Evolutionary conservation across 1,140 invertebrate genomes (phyloP).

Genomic region (Drosophila ohnishii): DNA sequence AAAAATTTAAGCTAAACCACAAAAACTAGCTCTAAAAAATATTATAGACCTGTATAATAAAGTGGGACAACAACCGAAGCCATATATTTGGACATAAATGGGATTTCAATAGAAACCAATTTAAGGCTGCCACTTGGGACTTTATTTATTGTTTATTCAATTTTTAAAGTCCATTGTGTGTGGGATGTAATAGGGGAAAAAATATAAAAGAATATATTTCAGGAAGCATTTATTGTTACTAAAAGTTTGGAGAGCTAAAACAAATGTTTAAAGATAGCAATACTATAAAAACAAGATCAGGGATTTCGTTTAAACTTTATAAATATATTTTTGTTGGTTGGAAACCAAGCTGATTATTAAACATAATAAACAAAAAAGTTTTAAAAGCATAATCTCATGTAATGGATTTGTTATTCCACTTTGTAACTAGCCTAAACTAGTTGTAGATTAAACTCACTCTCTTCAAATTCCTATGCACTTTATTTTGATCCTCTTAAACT

Average conservation of each 20-base stretch:
- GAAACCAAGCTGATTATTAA: neutral
- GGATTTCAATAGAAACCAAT: conserved; percentile 15
- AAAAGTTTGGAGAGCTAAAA: too few relatives aligned
- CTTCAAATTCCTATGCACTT: neutral
- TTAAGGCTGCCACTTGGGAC: conserved; percentile 4
- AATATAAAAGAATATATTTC: neutral
- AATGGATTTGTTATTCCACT: too few relatives aligned
- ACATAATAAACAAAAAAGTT: neutral
- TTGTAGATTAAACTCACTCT: neutral
- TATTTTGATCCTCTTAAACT: conserved; percentile 7
- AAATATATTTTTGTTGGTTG: neutral
- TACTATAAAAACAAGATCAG: neutral
- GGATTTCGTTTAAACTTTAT: too few relatives aligned
- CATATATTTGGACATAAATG: conserved; percentile 5
- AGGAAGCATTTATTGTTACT: neutral
- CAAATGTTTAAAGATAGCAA: too few relatives aligned
- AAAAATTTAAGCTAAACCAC: conserved; percentile 17
- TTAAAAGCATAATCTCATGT: neutral
- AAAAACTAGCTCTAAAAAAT: conserved; percentile 24
- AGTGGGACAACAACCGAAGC: neutral
- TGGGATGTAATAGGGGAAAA: neutral
- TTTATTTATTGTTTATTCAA: conserved; percentile 23
- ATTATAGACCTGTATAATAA: conserved; percentile 8
- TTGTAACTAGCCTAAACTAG: neutral
- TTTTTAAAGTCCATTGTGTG: conserved; percentile 11